Percentiles rank a stretch among this genome's conserved stretches.
These are phyloP conservation scores for Melanophora roralis DNA, from an alignment of 2,888 invertebrate species.

Conservation along the genomic window DNA sequence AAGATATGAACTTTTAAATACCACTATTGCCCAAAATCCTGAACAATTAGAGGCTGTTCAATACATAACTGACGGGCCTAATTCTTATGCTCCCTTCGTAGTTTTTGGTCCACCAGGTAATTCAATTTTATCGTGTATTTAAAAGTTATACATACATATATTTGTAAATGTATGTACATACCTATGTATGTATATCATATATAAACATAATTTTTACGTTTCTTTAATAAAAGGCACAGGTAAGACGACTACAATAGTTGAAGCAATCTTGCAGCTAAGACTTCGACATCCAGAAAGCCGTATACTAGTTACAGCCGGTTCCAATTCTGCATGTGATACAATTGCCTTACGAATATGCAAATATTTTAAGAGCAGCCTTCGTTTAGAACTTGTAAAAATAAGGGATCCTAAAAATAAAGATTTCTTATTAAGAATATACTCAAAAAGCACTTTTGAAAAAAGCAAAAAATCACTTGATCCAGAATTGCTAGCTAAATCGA, in stretches of 20 bases:
- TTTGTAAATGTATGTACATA: background rate
- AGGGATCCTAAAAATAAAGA: conserved; percentile 68
- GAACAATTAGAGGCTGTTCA: conserved; percentile 83
- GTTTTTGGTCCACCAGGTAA: conserved; percentile 94
- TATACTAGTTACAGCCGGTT: conserved; percentile 83
- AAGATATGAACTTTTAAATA: conserved; percentile 68
- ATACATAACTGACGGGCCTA: conserved; percentile 82
- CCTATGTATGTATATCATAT: background rate
- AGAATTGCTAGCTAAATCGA: conserved; percentile 74
- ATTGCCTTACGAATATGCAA: conserved; percentile 78
- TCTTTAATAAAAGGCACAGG: conserved; percentile 80
- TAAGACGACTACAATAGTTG: conserved; percentile 85
- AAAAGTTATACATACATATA: too few relatives aligned
- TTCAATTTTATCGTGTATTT: conserved; percentile 67
- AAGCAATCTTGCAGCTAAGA: conserved; percentile 82
- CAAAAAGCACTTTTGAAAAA: conserved; percentile 72
- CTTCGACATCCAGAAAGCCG: conserved; percentile 73
- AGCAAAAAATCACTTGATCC: conserved; percentile 68
- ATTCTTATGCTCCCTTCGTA: conserved; percentile 85
- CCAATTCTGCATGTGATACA: conserved; percentile 86
- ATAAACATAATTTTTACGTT: too few relatives aligned
- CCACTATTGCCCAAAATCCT: conserved; percentile 78
- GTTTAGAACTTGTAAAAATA: conserved; percentile 10
- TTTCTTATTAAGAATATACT: conserved; percentile 77
- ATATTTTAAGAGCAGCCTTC: conserved; percentile 63